Base-by-base conservation (phyloP, 1,140 invertebrate species). In the Propsilocerus akamusi region DNA sequence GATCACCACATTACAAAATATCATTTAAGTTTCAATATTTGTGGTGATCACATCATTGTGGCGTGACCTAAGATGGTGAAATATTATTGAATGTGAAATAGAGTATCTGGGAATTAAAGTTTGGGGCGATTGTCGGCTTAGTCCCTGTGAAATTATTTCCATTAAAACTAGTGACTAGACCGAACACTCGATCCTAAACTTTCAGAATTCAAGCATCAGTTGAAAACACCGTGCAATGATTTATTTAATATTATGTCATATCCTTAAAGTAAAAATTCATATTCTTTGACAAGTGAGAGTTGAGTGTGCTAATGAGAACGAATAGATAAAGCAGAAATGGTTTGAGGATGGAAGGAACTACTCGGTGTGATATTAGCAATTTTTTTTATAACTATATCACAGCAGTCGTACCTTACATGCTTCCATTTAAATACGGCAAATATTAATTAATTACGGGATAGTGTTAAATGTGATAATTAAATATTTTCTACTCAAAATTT, bases 371-470 rank as follows among this genome's bases (percentile, higher is more conserved):
- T 67, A 51, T 48, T 51, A 53, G 71, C 66, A 64, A 41, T 49
- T 50, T n/a, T n/a, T n/a, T n/a, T n/a, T 49, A 52, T 52, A 32
- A 48, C 58, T 63, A 68, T 72, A 74, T 75, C 73, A 74, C 72
- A 74, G 71, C 66, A 60, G 58, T 68, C 71, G 68, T 72, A 73
- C 64, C 67, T 63, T 68, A 56, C 53, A 61, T 66, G 60, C 65
- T 62, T 63, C 61, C 62, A 61, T 63, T 62, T 60, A 62, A 65
- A 65, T 17, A 6, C 14, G n/a, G n/a, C n/a, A n/a, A n/a, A n/a
- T n/a, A n/a, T n/a, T n/a, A n/a, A n/a, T n/a, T n/a, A n/a, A n/a
- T n/a, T n/a, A n/a, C n/a, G n/a, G n/a, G n/a, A n/a, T n/a, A n/a
- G n/a, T n/a, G n/a, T n/a, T n/a, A 41, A 3, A 30, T 30, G 17